These are phyloP conservation scores for Cladopsammia gracilis DNA, from an alignment of 64 coral and sea anemone species.

Conservation along the genomic window DNA sequence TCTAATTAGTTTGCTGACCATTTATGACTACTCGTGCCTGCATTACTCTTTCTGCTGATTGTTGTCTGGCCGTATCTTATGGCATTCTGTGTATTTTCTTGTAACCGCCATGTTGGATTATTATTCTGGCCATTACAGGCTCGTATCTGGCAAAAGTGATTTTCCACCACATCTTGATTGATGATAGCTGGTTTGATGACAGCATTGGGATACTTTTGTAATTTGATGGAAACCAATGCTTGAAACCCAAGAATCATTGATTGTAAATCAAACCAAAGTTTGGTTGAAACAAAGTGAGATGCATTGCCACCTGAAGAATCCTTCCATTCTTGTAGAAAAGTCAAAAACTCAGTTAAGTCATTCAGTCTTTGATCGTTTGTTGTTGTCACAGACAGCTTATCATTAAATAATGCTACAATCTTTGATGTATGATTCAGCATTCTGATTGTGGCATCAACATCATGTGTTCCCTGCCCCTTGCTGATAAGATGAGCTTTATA, in stretches of 20 bases:
- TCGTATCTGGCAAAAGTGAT: slow-evolving; percentile 37
- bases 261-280: slow-evolving; percentile 55
- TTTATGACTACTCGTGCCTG: no score
- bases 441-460: neutral
- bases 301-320: neutral
- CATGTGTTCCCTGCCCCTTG: neutral
- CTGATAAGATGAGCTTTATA: slow-evolving; percentile 9
- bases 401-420: neutral
- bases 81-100: slow-evolving; percentile 29
- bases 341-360: neutral
- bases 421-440: neutral
- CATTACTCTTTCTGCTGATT: slow-evolving; percentile 26
- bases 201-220: neutral
- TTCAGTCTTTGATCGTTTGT: neutral
- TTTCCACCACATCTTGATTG: slow-evolving; percentile 45
- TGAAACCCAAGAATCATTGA: slow-evolving; percentile 34
- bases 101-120: slow-evolving; percentile 11
- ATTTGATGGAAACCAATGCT: neutral
- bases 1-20: no score
- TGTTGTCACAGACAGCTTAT: neutral
- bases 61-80: slow-evolving; percentile 8
- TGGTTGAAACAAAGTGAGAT: neutral
- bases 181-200: slow-evolving; percentile 23
- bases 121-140: slow-evolving; percentile 63
- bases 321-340: neutral